Conservation (phyloP, 2,888 invertebrate species). For the Plusia festucae region DNA sequence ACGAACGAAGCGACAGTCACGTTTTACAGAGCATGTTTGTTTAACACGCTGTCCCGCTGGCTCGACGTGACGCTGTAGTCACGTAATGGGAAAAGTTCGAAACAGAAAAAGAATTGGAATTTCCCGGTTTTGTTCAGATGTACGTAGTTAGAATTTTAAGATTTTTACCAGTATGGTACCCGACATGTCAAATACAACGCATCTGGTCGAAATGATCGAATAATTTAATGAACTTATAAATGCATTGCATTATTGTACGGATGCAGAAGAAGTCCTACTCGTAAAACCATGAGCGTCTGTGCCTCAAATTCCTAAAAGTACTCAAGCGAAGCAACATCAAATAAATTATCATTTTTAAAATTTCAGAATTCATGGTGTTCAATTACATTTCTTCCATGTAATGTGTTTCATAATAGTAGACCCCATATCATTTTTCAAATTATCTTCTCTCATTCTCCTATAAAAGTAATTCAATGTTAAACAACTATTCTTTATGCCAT, state of each 20-base stretch:
- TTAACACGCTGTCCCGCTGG: slow-evolving; percentile 31
- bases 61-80: slow-evolving; percentile 11
- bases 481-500: not conserved
- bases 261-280: too few relatives aligned
- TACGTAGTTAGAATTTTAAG: not conserved
- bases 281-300: too few relatives aligned
- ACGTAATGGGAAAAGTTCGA: slow-evolving; percentile 15
- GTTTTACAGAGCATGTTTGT: slow-evolving; percentile 35
- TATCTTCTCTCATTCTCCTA: not conserved
- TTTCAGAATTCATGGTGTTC: too few relatives aligned
- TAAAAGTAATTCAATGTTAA: not conserved
- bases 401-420: too few relatives aligned
- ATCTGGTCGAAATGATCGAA: too few relatives aligned
- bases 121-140: not conserved
- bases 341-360: too few relatives aligned
- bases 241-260: too few relatives aligned
- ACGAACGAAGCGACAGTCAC: slow-evolving; percentile 23
- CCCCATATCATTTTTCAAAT: not conserved
- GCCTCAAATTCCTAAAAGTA: too few relatives aligned
- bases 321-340: too few relatives aligned
- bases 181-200: not conserved
- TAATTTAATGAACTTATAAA: too few relatives aligned
- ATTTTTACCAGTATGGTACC: not conserved
- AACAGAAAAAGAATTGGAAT: not conserved
- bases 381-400: too few relatives aligned